Evolutionary conservation across 2,888 invertebrate genomes (phyloP).

Genomic region (Dynastes tityus): DNA sequence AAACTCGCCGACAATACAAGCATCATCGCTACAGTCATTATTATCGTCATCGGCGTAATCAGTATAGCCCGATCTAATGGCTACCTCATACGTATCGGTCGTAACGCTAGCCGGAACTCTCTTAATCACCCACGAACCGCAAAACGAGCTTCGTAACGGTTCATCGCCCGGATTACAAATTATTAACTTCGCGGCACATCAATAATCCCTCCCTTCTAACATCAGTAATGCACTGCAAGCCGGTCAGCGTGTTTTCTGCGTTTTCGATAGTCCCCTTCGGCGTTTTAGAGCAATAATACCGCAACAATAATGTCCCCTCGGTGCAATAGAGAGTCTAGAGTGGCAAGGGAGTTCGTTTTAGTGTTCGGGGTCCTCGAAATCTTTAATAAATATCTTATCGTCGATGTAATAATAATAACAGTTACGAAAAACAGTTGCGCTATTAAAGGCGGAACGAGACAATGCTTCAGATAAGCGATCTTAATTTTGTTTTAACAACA

Average conservation of each 20-base stretch:
- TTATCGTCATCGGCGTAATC: constrained; percentile 2
- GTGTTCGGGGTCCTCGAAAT: constrained; percentile 6
- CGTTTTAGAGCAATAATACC: background rate
- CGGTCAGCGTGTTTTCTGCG: too few relatives aligned
- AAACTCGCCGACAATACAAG: background rate
- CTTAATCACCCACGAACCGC: constrained; percentile 35
- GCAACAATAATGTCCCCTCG: background rate
- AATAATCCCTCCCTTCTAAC: constrained; percentile 33
- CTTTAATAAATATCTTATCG: constrained; percentile 46
- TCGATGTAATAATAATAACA: constrained; percentile 40
- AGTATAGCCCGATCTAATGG: constrained; percentile 21
- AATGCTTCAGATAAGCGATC: constrained; percentile 18
- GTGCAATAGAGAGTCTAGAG: background rate
- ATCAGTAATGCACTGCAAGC: constrained; percentile 5
- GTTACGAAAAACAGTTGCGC: constrained; percentile 43
- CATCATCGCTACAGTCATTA: constrained; percentile 1
- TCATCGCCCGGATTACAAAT: constrained; percentile 36
- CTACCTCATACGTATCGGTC: background rate
- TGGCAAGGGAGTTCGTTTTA: background rate
- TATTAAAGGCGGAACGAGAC: constrained; percentile 29
- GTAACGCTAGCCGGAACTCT: background rate
- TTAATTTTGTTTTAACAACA: constrained; percentile 26
- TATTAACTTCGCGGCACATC: constrained; percentile 42
- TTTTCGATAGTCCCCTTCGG: background rate
- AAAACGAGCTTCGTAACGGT: constrained; percentile 37